Evolutionary conservation across 2,113 vertebrate genomes (phyloP), one percentile per base, ranked within the genome.

Genomic region (Syrmaticus mikado): DNA sequence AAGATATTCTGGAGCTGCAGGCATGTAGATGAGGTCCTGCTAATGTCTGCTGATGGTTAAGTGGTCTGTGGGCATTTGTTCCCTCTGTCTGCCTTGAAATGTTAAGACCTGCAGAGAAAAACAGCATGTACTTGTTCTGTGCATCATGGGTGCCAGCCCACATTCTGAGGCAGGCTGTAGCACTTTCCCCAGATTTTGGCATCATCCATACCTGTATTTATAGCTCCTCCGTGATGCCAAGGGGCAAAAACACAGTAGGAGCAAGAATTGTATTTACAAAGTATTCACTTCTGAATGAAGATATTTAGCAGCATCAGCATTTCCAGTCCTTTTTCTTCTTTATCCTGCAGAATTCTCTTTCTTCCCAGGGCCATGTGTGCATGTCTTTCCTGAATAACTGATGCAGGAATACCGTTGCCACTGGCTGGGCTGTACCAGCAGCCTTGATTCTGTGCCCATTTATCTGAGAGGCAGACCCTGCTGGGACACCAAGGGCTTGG

Each of bases 91-190:
- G 82, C n/a, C 65, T 90, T 81, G 43, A 81, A 88, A 77, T 27
- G 28, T 83, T 67, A 67, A 72, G 62, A 52, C 30, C 85, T 84
- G 40, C 18, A 11, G 43, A 75, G 66, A 90, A 38, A 66, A 96
- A 79, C 70, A 96, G 65, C 86, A 82, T 34, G 52, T 86, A 86
- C 73, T 92, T 81, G 57, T 90, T 94, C 70, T 88, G 90, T 75
- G 60, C 57, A 21, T 65, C 16, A 10, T 25, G 32, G 46, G 12
- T 86, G 88, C 80, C 90, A 94, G 83, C 57, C 77, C 76, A 81
- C 57, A 28, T 40, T 94, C 52, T 38, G 24, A 82, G 32, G 64
- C 57, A 45, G 85, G 58, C 87, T 53, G 19, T 53, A 76, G 87
- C 85, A 95, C 83, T 83, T 93, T 93, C 55, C 66, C 65, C 46